Evolutionary conservation across 2,888 invertebrate species (phyloP).

Genomic region (Pollenia amentaria): DNA sequence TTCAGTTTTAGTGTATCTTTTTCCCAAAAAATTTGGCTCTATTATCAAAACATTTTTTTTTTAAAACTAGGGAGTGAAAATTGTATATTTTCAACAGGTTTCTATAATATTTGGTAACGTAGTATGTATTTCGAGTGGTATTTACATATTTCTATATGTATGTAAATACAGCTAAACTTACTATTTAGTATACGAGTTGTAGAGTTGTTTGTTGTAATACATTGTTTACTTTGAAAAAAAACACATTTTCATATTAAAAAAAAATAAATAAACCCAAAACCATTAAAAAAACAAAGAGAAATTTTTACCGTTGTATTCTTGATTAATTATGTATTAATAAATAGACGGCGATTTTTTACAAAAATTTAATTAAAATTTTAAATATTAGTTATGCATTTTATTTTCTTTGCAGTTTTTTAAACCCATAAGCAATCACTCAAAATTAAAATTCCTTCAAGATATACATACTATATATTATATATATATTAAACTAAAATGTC

Average conservation of each 20-base stretch:
- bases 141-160: constrained; percentile 10
- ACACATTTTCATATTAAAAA: not conserved
- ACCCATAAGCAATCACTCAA: constrained; percentile 12
- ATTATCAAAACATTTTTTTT: not conserved
- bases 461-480: too few relatives aligned
- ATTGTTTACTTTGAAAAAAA: not conserved
- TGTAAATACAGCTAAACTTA: not conserved
- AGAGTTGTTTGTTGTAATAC: not conserved
- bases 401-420: constrained; percentile 51
- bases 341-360: not conserved
- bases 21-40: not conserved
- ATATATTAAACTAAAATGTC: constrained; percentile 88
- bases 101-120: constrained; percentile 19
- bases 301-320: constrained; percentile 58
- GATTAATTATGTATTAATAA: not conserved
- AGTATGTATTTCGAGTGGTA: not conserved
- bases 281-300: constrained; percentile 30
- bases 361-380: too few relatives aligned
- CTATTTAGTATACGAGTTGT: not conserved
- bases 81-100: constrained; percentile 43
- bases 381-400: not conserved
- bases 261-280: not conserved
- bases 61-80: constrained; percentile 26
- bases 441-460: not conserved
- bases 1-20: not conserved